Evolutionary conservation across 1,140 invertebrate genomes (phyloP).

Genomic region (Camponotus vicinus): DNA sequence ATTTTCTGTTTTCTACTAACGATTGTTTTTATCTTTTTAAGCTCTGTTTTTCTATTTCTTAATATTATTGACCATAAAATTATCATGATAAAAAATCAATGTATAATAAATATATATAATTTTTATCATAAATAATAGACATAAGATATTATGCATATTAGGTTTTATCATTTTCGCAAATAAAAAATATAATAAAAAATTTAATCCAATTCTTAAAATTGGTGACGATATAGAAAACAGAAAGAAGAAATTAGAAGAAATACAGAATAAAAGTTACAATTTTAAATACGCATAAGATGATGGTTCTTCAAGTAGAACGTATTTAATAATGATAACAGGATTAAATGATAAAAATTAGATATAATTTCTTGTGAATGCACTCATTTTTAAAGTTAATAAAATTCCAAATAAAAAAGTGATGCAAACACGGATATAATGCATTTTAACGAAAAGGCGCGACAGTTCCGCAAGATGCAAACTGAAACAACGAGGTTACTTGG

Average conservation of each 20-base stretch:
- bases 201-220: neutral
- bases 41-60: neutral
- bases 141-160: neutral
- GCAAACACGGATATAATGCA: slow-evolving; percentile 50
- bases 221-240: neutral
- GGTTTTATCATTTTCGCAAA: neutral
- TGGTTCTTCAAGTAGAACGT: neutral
- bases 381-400: slow-evolving; percentile 26
- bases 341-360: slow-evolving; percentile 27
- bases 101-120: neutral
- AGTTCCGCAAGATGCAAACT: neutral
- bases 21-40: neutral
- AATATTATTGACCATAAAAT: neutral
- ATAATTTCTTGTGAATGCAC: neutral
- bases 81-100: neutral
- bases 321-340: neutral
- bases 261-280: neutral
- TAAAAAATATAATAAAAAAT: neutral
- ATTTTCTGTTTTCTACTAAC: slow-evolving; percentile 18
- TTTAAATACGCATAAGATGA: slow-evolving; percentile 3
- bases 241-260: slow-evolving; percentile 20
- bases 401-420: slow-evolving; percentile 23
- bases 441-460: slow-evolving; percentile 49
- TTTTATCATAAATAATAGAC: slow-evolving; percentile 9
- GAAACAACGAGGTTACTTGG: neutral